A percentile compares a stretch with the other conserved stretches of the same genome.
Evolutionary conservation across 2,888 invertebrate genomes (phyloP).

Genomic region (Leucozona laternaria): DNA sequence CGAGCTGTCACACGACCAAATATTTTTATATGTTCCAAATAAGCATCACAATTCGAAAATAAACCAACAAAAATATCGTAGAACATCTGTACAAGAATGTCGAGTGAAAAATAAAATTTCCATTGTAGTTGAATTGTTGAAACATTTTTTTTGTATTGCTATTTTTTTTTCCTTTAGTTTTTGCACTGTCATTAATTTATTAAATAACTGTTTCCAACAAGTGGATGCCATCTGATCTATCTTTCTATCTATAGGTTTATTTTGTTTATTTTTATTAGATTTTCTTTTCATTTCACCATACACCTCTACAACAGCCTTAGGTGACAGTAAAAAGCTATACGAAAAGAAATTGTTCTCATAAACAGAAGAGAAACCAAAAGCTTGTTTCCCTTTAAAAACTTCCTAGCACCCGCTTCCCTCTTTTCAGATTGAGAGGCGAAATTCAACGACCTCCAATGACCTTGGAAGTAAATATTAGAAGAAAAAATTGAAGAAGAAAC

Average conservation of each 20-base stretch:
- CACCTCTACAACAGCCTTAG: background rate
- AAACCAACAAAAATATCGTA: background rate
- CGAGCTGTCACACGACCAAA: too few species aligned
- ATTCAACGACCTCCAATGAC: conserved; percentile 74
- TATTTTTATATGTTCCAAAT: too few species aligned
- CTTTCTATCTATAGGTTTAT: conserved; percentile 12
- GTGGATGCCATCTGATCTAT: conserved; percentile 38
- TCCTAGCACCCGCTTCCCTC: background rate
- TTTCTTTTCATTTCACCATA: background rate
- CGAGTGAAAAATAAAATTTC: conserved; percentile 40
- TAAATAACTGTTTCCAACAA: conserved; percentile 9
- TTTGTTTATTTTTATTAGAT: background rate
- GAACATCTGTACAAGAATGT: background rate
- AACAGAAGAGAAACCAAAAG: conserved; percentile 37
- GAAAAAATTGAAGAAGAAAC: conserved; percentile 5
- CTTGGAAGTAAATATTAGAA: conserved; percentile 53
- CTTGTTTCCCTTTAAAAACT: conserved; percentile 24
- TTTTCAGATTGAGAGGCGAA: conserved; percentile 1
- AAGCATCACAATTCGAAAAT: too few species aligned
- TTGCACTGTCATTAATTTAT: conserved; percentile 3
- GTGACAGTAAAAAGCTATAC: conserved; percentile 20
- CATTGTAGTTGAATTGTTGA: background rate
- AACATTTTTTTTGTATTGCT: background rate
- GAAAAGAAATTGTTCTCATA: conserved; percentile 33
- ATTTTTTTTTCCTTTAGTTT: background rate